Conservation (phyloP, 2,888 invertebrate species). For the Eupithecia dodoneata region DNA sequence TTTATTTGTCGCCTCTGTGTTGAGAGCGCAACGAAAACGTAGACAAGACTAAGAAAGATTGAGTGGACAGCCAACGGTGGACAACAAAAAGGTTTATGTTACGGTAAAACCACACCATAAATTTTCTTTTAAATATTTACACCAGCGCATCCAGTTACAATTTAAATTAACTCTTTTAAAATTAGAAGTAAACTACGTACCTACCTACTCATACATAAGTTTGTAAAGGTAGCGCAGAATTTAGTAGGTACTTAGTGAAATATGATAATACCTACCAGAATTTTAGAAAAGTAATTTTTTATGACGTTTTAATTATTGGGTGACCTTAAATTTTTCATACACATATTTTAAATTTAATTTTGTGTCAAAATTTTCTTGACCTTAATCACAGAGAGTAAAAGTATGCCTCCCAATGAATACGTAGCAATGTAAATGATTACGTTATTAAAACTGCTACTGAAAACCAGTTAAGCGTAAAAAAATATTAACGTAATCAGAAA, state of each 20-base stretch:
- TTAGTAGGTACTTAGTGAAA: background rate
- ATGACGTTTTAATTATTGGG: too few species aligned
- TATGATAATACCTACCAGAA: too few species aligned
- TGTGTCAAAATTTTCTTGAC: background rate
- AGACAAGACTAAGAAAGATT: background rate
- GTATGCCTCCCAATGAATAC: background rate
- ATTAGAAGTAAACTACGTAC: background rate
- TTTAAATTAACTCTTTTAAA: background rate
- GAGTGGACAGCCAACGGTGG: background rate
- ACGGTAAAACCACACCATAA: background rate
- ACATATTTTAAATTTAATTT: background rate
- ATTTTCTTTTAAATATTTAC: background rate
- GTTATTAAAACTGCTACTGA: background rate
- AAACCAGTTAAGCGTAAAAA: conserved; percentile 3
- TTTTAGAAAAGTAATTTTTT: too few species aligned
- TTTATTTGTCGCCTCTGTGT: background rate
- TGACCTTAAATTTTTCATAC: too few species aligned
- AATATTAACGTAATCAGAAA: conserved; percentile 5
- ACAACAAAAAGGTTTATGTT: background rate
- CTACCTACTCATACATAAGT: too few species aligned
- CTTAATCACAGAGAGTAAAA: background rate
- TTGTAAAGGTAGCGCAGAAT: too few species aligned
- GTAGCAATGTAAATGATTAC: background rate
- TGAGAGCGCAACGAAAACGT: background rate
- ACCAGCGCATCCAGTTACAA: background rate